phyloP scores from a whole-genome alignment of 2,797 vertebrate genomes.

The Dromococcyx pavoninus region DNA sequence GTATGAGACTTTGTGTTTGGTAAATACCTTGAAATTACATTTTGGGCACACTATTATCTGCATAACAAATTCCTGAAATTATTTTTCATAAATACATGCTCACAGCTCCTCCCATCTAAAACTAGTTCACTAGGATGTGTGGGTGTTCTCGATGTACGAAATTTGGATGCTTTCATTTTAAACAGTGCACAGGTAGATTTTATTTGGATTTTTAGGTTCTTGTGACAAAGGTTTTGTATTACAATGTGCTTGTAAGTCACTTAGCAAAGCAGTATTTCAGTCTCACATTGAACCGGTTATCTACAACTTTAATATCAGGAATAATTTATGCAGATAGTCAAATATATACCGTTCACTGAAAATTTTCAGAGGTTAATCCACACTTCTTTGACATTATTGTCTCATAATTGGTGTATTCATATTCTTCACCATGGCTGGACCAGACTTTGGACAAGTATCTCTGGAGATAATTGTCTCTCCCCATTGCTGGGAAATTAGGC shows the following conservation, averaged over 20 bases:
- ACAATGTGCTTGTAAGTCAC: background rate
- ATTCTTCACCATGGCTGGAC: background rate
- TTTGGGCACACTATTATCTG: background rate
- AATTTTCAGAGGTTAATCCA: background rate
- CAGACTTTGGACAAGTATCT: background rate
- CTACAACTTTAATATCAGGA: background rate
- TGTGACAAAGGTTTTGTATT: background rate
- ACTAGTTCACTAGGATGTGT: background rate
- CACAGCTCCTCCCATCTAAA: background rate
- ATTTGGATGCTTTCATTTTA: background rate
- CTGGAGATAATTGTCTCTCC: background rate
- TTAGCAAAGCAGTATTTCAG: background rate
- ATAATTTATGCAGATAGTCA: background rate
- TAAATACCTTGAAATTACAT: conserved; percentile 35
- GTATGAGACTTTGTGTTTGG: background rate
- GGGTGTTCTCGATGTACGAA: background rate
- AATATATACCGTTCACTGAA: conserved; percentile 23
- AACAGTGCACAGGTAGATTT: background rate
- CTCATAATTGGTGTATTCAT: background rate
- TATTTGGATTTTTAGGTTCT: background rate
- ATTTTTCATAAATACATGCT: background rate
- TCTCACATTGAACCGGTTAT: background rate
- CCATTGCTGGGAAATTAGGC: background rate
- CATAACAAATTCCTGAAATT: background rate
- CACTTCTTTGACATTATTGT: background rate